Base-by-base conservation (phyloP, 1,140 invertebrate species). In the Drusus annulatus region DNA sequence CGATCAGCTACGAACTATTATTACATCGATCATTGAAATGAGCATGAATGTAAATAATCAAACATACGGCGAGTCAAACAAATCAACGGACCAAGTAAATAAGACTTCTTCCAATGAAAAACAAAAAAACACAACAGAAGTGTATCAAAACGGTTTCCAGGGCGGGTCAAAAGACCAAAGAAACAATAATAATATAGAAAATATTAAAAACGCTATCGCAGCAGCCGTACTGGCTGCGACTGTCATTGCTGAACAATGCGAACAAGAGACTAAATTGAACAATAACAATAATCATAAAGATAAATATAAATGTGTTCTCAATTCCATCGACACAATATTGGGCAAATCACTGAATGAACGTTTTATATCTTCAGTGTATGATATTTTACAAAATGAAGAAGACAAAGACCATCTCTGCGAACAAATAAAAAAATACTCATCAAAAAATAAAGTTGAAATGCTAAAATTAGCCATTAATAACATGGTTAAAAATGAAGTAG, bases 381-480 rank as follows among this genome's bases (percentile, higher is more conserved):
- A 87, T 80, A 88, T 89, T 79, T 84, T 90, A 68, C 89, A 90
- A 85, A 87, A 86, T 76, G 88, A 90, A 84, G 88, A 90, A 84
- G 86, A 88, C 54, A 90, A 89, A 86, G 87, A 88, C 83, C 79
- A 80, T 36, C 79, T 90, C 85, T 68, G 89, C 88, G 83, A 91
- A 89, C 81, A 90, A 89, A 86, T 90, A 86, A 36, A 87, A 86
- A 81, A 90, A 87, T 86, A 91, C 85, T 84, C 88, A 84, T 82
- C 86, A 85, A 63, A 87, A 74, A 92, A 91, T 51, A 93, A 93
- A 86, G 86, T 93, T 0, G 90, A 92, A 76, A 89, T 93, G 79
- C 87, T 93, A 2, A 92, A 91, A 86, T 91, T 92, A 78, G 92
- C 92, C 1, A 84, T 93, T 0, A 89, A 90, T 7, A 86, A 85